Base-by-base conservation (phyloP, 2,888 invertebrate species). In the Glyphotaelius pellucidus region DNA sequence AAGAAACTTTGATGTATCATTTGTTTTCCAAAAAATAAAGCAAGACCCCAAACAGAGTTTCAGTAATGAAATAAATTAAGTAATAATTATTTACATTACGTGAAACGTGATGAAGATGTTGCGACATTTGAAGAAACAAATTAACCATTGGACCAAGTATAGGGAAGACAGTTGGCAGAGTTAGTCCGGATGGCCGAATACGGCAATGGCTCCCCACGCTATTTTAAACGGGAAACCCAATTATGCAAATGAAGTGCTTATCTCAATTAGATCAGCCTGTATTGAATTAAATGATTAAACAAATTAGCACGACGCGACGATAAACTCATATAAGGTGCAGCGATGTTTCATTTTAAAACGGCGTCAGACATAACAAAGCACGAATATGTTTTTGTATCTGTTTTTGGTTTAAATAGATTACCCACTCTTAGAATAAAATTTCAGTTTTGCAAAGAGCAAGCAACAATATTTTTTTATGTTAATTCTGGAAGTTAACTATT, bases 141-240 rank as follows among this genome's bases (percentile, higher is more conserved):
- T 25, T 67, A 9, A 2, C 25, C 2, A n/a, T 25, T 67, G 67
- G 25, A n/a, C 67, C 25, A 7, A 2, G 25, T 67, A 5, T 19
- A n/a, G 67, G 7, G 2, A 11, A 67, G 67, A 25, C 67, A 25
- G 67, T 67, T 67, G 9, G 67, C 25, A 67, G n/a, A 67, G 5
- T 67, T 0, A 67, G 25, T 67, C 25, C 67, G 67, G 67, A 67
- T 67, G 67, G 67, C 67, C 7, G 67, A 67, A 67, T 67, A 67
- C 25, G 67, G 67, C 67, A 67, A 67, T 67, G 52, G 19, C 52
- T 67, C 52, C 52, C 52, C 52, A 67, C 67, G 67, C 67, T 67
- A 67, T 67, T 67, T 67, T 67, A 67, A 67, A 67, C 67, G n/a
- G 67, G 67, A 67, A 67, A 67, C n/a, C 67, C 67, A 67, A 67